Evolutionary conservation across 2,113 vertebrate genomes (phyloP), one percentile per base, ranked within the genome.

Genomic region (Astur gentilis): DNA sequence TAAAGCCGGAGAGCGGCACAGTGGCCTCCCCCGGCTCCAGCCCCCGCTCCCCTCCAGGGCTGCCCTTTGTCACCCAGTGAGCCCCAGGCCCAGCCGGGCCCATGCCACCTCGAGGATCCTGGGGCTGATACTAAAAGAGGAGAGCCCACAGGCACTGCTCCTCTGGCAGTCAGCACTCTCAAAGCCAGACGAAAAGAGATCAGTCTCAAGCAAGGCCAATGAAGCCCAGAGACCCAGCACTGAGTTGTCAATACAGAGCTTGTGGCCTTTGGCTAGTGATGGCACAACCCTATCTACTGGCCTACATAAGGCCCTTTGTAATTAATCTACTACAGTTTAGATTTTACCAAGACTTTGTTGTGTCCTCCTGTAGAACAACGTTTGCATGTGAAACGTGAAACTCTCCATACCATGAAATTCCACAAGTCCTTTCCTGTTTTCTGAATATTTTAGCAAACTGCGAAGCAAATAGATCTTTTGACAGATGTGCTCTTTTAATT

Each of bases 91-190:
- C 12, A 8, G 10, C 15, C 8, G 27, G 12, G 3, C 10, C 5
- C 1, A 1, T 29, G 20, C 3, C 5, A 3, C 10, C 18, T 8
- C 2, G 1, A 16, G 16, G 9, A 47, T 23, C 16, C 17, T 17
- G 19, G 4, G 4, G 6, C 6, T 54, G 29, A 58, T 60, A 40
- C 5, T 22, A 14, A 54, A 58, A 36, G 6, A 38, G 31, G 13
- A 82, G 3, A 90, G 16, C 8, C 10, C 15, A 52, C 19, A 12
- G 4, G 2, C 16, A 44, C 14, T 52, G n/a, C 14, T 76, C 36
- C 29, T 54, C 34, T 76, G 1, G 20, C n/a, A 60, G 14, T 5
- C 17, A n/a, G 8, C 8, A 16, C 16, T 72, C 70, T 45, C 26
- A 49, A 77, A 77, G n/a, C 0, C 10, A 27, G 1, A 9, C 64